These are phyloP conservation scores for Xyliphius kryptos DNA, from an alignment of 2,113 vertebrate genomes.

Conservation along the genomic window DNA sequence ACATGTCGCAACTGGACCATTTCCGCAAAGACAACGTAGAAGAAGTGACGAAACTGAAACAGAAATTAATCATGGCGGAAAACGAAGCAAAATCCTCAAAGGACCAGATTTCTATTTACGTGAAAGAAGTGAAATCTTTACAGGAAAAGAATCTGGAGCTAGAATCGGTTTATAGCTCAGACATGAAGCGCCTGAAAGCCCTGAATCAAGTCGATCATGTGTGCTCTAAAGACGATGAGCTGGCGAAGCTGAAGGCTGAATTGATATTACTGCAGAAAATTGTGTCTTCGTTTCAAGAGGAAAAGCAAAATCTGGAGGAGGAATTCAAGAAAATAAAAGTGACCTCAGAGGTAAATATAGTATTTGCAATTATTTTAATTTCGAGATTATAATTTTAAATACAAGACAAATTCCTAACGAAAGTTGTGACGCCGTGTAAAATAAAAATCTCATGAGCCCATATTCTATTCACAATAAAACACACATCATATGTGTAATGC, in stretches of 20 bases:
- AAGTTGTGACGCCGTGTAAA: too few species aligned
- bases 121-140: slow-evolving; percentile 53
- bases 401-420: too few species aligned
- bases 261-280: slow-evolving; percentile 54
- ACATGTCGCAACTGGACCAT: slow-evolving; percentile 52
- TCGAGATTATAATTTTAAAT: too few species aligned
- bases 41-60: slow-evolving; percentile 56
- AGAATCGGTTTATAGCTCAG: slow-evolving; percentile 37
- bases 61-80: slow-evolving; percentile 60
- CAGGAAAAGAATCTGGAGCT: slow-evolving; percentile 53
- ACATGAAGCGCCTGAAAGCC: slow-evolving; percentile 41
- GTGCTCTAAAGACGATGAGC: slow-evolving; percentile 51
- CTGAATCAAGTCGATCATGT: slow-evolving; percentile 44
- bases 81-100: slow-evolving; percentile 48
- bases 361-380: too few species aligned
- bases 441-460: too few species aligned
- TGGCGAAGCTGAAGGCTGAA: slow-evolving; percentile 58
- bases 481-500: too few species aligned
- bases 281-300: slow-evolving; percentile 55
- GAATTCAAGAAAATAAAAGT: slow-evolving; percentile 64
- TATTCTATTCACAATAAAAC: too few species aligned
- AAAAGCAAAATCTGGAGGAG: slow-evolving; percentile 62
- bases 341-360: slow-evolving; percentile 81
- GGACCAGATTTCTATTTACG: slow-evolving; percentile 51
- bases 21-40: slow-evolving; percentile 58